These are phyloP conservation scores for Odontophorus gujanensis DNA, from an alignment of 2,113 vertebrate genomes.

Conservation along the genomic window DNA sequence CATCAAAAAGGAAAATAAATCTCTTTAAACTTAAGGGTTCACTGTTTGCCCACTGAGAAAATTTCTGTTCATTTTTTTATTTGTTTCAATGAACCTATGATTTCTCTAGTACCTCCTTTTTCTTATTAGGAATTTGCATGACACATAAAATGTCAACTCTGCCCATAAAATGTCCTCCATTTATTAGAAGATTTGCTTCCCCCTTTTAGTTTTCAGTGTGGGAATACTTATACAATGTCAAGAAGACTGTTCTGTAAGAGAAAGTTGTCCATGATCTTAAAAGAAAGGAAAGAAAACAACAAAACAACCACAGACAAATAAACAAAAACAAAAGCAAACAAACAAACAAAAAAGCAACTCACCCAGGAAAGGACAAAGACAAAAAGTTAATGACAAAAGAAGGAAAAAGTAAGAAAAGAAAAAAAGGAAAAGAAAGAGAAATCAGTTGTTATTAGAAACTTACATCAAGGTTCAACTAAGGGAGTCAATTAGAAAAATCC, in stretches of 20 bases:
- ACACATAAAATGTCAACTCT: not conserved
- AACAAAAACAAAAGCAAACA: too few species aligned
- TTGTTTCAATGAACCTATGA: not conserved
- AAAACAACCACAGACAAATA: too few species aligned
- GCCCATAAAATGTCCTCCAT: not conserved
- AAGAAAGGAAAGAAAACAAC: not conserved
- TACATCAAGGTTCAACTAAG: not conserved
- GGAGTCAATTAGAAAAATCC: not conserved
- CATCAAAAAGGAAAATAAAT: not conserved
- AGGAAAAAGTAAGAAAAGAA: not conserved
- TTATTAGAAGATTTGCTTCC: not conserved
- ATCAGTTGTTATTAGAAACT: not conserved
- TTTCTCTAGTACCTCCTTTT: not conserved
- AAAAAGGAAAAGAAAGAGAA: not conserved
- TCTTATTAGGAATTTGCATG: not conserved
- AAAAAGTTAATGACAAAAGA: not conserved
- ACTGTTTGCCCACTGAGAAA: not conserved
- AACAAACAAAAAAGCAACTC: too few species aligned
- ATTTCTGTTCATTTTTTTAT: not conserved
- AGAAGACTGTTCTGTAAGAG: not conserved
- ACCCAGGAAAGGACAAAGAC: not conserved
- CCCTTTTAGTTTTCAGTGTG: rapidly evolving
- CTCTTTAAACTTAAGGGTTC: not conserved
- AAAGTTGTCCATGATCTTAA: not conserved
- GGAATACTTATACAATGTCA: not conserved